A percentile compares a stretch with the other conserved stretches of the same genome.
phyloP scores from a whole-genome alignment of 2,888 invertebrate genomes.

The Callyntrura sp. region DNA sequence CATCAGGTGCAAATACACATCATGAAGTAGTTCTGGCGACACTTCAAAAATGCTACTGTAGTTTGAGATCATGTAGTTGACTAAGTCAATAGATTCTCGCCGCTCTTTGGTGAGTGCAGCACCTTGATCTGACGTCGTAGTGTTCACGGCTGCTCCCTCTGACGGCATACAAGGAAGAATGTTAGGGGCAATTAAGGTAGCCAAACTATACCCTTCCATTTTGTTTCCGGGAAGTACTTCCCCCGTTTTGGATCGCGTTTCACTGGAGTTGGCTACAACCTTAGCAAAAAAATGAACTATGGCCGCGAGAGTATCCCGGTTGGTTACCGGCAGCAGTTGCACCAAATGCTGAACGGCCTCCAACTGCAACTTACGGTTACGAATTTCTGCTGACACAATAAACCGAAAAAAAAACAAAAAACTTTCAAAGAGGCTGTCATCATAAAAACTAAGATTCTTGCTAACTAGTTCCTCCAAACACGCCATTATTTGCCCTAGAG shows the following conservation, averaged over 20 bases:
- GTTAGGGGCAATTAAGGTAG: slow-evolving; percentile 97
- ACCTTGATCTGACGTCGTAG: slow-evolving; percentile 84
- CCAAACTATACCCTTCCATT: slow-evolving; percentile 97
- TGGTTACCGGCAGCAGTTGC: slow-evolving; percentile 93
- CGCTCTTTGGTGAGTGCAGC: slow-evolving; percentile 91
- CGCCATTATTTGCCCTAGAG: too few species aligned
- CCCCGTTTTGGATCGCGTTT: slow-evolving; percentile 88
- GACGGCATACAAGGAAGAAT: slow-evolving; percentile 93
- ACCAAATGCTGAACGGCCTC: slow-evolving; percentile 94
- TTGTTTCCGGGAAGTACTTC: slow-evolving; percentile 92
- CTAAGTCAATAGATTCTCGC: slow-evolving; percentile 95
- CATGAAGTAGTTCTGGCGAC: slow-evolving; percentile 91
- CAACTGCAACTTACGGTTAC: slow-evolving; percentile 92
- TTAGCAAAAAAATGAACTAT: slow-evolving; percentile 93
- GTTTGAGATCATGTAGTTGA: slow-evolving; percentile 91
- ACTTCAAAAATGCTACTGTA: slow-evolving; percentile 90
- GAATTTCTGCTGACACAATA: slow-evolving; percentile 88
- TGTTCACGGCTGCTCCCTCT: slow-evolving; percentile 83
- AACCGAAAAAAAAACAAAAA: background rate
- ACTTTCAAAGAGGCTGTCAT: background rate
- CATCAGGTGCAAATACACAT: slow-evolving; percentile 94
- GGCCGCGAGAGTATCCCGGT: slow-evolving; percentile 95
- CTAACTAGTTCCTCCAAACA: too few species aligned
- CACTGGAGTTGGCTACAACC: slow-evolving; percentile 91
- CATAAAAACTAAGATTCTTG: background rate